phyloP scores from a whole-genome alignment of 2,797 vertebrate genomes.

The Acanthiza pusilla region DNA sequence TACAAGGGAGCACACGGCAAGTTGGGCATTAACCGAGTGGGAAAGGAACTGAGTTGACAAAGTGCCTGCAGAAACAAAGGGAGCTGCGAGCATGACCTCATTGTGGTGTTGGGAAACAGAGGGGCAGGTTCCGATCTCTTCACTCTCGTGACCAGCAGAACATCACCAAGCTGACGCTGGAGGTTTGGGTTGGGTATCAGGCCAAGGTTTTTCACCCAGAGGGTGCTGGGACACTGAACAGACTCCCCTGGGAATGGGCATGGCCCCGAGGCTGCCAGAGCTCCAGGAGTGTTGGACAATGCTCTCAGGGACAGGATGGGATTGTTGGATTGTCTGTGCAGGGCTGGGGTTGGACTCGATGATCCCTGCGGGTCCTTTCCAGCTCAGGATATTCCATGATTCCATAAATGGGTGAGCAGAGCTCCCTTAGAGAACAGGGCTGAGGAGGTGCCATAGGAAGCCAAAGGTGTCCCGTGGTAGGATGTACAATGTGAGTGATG shows the following conservation, averaged over 20 bases:
- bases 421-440: not conserved
- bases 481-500: not conserved
- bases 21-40: not conserved
- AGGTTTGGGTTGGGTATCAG: not conserved
- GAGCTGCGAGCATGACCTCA: not conserved
- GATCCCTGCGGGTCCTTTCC: not conserved
- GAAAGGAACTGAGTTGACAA: not conserved
- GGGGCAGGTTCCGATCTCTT: no score
- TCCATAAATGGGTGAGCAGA: not conserved
- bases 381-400: no score
- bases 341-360: rapidly evolving
- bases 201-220: not conserved
- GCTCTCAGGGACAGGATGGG: not conserved
- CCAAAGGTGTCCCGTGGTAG: not conserved
- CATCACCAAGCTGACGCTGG: rapidly evolving
- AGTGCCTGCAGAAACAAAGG: not conserved
- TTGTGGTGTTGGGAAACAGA: not conserved
- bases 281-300: not conserved
- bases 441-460: not conserved
- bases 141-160: not conserved
- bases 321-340: not conserved
- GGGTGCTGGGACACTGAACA: not conserved
- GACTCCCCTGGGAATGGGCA: not conserved
- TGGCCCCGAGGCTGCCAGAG: not conserved
- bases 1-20: not conserved